Conservation (phyloP, 2,113 vertebrate species). For the Baryphthengus martii region DNA sequence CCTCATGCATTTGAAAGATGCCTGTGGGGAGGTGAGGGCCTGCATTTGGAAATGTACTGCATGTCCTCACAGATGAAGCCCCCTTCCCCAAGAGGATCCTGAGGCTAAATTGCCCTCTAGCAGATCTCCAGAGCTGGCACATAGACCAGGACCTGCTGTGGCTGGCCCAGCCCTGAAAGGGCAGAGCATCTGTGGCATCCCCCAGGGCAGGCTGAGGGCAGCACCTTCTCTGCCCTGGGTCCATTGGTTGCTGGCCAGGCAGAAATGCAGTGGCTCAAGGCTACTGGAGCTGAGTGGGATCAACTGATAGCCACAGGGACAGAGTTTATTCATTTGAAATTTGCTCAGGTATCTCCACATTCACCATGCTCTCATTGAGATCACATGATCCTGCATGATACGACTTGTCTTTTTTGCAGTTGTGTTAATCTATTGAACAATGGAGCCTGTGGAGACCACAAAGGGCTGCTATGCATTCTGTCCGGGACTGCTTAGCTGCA, state of each 20-base stretch:
- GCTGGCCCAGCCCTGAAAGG: neutral
- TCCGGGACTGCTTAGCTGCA: neutral
- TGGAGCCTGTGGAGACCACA: neutral
- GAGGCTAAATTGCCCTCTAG: neutral
- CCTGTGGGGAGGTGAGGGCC: neutral
- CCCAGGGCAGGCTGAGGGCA: neutral
- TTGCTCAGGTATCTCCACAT: neutral
- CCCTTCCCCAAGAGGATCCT: neutral
- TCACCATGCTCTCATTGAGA: accelerated
- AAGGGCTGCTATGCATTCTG: accelerated
- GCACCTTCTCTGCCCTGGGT: accelerated
- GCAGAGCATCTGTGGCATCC: neutral
- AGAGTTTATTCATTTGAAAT: neutral
- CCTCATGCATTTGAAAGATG: neutral
- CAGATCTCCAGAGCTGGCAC: neutral
- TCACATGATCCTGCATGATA: too few species aligned
- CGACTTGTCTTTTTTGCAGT: neutral
- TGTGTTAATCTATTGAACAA: neutral
- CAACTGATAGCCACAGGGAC: neutral
- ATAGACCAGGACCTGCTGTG: accelerated
- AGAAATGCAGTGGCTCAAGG: accelerated
- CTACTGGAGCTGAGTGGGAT: neutral
- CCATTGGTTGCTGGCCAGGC: neutral
- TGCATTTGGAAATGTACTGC: accelerated
- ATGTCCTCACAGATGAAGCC: neutral